Conservation (phyloP, 2,888 invertebrate genomes). For the Caenorhabditis japonica region DNA sequence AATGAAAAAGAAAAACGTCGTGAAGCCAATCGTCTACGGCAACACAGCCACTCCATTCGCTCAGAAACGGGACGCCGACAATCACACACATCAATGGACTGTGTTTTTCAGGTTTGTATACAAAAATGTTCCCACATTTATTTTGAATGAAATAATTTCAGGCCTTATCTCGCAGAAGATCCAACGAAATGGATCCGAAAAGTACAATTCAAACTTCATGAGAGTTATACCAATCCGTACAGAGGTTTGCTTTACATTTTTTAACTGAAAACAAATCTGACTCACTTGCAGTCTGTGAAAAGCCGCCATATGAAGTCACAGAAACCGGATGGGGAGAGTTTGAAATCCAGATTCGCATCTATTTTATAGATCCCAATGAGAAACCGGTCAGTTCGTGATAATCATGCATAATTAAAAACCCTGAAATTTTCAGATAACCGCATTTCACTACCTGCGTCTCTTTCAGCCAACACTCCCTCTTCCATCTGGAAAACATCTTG, state of each 20-base stretch:
- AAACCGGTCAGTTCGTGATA: constrained; percentile 82
- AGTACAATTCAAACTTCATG: constrained; percentile 87
- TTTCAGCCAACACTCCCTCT: constrained; percentile 64
- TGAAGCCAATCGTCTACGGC: constrained; percentile 96
- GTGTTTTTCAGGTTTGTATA: constrained; percentile 62
- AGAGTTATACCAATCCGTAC: constrained; percentile 94
- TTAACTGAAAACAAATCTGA: background rate
- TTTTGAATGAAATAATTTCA: constrained; percentile 5
- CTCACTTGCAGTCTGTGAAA: constrained; percentile 84
- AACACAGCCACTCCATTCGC: constrained; percentile 84
- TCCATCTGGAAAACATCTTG: constrained; percentile 57
- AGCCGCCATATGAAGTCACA: constrained; percentile 95
- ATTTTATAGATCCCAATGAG: constrained; percentile 95
- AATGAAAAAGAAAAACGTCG: constrained; percentile 80
- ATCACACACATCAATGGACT: constrained; percentile 98
- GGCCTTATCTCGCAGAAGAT: constrained; percentile 59
- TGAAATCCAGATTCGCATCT: constrained; percentile 96
- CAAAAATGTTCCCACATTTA: background rate
- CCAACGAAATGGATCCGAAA: constrained; percentile 67
- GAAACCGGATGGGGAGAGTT: constrained; percentile 99
- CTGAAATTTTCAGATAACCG: constrained; percentile 64
- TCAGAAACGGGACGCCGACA: constrained; percentile 78
- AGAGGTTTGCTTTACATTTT: constrained; percentile 79
- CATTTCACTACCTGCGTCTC: constrained; percentile 70
- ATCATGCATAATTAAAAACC: too few relatives aligned